These are phyloP conservation scores for Pampus argenteus DNA, from an alignment of 2,797 vertebrate genomes.

Conservation along the genomic window DNA sequence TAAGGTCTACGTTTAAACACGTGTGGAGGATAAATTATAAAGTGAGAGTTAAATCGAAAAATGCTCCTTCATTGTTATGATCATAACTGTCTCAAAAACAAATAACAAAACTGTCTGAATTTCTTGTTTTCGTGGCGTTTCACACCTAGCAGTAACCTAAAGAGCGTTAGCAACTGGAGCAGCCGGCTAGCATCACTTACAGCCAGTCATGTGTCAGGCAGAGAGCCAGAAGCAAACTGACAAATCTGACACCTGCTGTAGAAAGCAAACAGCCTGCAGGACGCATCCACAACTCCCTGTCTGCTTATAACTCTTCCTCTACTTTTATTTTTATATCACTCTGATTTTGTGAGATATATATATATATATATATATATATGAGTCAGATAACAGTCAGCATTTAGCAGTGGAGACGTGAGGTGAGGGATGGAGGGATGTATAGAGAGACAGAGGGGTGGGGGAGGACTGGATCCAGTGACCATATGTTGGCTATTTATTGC, in stretches of 20 bases:
- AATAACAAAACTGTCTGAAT: neutral
- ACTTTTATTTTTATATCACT: slow-evolving; percentile 31
- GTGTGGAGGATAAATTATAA: neutral
- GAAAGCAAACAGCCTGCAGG: slow-evolving; percentile 52
- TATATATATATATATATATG: neutral
- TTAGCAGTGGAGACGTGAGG: slow-evolving; percentile 36
- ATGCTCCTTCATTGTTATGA: neutral
- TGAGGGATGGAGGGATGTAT: slow-evolving; percentile 51
- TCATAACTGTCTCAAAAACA: neutral
- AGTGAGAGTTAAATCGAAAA: too few species aligned
- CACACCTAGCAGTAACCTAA: neutral
- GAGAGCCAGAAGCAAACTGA: slow-evolving; percentile 62
- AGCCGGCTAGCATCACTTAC: slow-evolving; percentile 14
- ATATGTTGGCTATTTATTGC: slow-evolving; percentile 83
- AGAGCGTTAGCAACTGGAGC: neutral
- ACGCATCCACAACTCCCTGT: neutral
- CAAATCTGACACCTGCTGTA: slow-evolving; percentile 60
- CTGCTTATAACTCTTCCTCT: neutral
- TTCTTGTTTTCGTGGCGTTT: neutral
- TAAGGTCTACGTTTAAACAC: neutral
- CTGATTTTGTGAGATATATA: slow-evolving; percentile 25
- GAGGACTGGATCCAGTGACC: slow-evolving; percentile 66
- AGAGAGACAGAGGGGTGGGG: slow-evolving; percentile 28
- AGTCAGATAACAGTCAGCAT: slow-evolving; percentile 59
- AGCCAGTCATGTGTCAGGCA: slow-evolving; percentile 12